A percentile compares a stretch with the other conserved stretches of the same genome.
Conservation (phyloP, 2,113 vertebrate species). For the Phalacrocorax brasilianus region DNA sequence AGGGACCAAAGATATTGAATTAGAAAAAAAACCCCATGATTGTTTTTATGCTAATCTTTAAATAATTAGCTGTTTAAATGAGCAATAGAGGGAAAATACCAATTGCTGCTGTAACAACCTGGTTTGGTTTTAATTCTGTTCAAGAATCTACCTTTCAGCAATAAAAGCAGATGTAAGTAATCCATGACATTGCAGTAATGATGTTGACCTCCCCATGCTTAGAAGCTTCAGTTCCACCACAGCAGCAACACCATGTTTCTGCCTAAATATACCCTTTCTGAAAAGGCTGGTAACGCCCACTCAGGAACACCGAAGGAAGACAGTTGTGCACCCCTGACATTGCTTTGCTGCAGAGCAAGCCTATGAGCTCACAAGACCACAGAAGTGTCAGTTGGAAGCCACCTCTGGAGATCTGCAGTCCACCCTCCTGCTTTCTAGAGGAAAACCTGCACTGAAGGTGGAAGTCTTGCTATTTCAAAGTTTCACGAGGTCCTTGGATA, state of each 20-base stretch:
- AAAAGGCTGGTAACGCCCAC: background rate
- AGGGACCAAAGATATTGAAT: background rate
- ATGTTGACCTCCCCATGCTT: background rate
- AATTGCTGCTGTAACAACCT: background rate
- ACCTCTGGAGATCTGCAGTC: background rate
- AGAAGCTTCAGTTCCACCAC: background rate
- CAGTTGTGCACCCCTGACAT: fast-evolving
- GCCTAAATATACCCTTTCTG: background rate
- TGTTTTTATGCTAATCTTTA: background rate
- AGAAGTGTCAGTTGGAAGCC: background rate
- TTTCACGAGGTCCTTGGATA: background rate
- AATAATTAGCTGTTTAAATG: background rate
- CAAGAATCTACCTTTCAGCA: background rate
- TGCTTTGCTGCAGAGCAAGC: background rate
- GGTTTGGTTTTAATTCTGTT: background rate
- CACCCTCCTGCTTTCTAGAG: background rate
- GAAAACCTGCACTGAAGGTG: background rate
- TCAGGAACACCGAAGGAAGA: background rate
- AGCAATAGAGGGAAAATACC: background rate
- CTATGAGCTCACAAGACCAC: background rate
- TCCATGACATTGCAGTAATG: background rate
- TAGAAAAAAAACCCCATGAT: background rate
- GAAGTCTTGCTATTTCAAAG: background rate
- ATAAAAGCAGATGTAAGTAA: background rate
- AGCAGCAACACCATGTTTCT: background rate